phyloP scores from a whole-genome alignment of 2,113 vertebrate genomes.

The Albula goreensis region DNA sequence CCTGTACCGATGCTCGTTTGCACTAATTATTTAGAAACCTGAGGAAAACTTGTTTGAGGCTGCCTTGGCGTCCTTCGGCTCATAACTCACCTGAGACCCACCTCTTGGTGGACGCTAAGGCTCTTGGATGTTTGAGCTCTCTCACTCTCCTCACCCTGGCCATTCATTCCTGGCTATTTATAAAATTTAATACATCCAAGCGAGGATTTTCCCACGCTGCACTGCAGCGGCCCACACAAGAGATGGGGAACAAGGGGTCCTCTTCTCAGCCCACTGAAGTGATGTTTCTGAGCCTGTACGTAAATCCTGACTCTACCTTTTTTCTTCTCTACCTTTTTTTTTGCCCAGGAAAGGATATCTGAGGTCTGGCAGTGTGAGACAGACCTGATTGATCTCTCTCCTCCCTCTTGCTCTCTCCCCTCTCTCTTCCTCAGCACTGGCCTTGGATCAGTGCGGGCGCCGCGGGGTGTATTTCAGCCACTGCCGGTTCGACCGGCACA shows the following conservation, averaged over 20 bases:
- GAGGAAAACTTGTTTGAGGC: conserved; percentile 4
- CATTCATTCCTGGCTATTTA: neutral
- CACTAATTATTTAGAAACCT: neutral
- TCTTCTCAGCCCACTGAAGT: neutral
- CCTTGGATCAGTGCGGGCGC: neutral
- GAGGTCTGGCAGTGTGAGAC: neutral
- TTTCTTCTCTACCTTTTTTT: neutral
- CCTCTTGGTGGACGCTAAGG: neutral
- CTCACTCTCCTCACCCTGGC: neutral
- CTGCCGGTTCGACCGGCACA: neutral
- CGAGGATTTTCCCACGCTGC: neutral
- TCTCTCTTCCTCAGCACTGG: neutral
- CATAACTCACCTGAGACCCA: conserved; percentile 13
- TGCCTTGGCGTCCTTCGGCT: neutral
- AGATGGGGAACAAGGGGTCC: neutral
- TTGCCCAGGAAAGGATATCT: conserved; percentile 5
- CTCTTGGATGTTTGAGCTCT: neutral
- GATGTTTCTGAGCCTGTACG: conserved; percentile 15
- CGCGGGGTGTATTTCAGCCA: neutral
- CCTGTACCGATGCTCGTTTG: neutral
- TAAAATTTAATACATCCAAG: conserved; percentile 12
- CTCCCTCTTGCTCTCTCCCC: neutral
- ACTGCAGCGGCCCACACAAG: neutral
- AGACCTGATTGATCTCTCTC: neutral
- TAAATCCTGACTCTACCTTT: neutral